These are phyloP conservation scores for Euphydryas editha DNA, from an alignment of 2,888 invertebrate species.

Conservation along the genomic window DNA sequence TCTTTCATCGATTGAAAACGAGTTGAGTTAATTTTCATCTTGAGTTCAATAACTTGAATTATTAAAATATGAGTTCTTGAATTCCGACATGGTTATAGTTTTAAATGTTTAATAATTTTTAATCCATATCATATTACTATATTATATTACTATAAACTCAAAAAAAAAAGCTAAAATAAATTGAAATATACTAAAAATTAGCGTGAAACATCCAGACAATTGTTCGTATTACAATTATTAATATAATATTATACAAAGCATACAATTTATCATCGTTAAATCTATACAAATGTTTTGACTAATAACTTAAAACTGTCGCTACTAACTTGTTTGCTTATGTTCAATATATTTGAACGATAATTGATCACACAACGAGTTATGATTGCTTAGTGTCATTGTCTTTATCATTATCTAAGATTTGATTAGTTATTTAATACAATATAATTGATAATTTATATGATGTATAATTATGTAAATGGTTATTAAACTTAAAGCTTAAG, in stretches of 20 bases:
- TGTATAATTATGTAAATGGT: too few species aligned
- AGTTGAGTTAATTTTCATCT: too few species aligned
- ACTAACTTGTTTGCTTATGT: constrained; percentile 27
- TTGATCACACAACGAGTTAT: neutral
- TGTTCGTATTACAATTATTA: neutral
- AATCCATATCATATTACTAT: too few species aligned
- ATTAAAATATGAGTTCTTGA: too few species aligned
- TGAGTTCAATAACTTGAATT: too few species aligned
- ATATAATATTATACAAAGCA: constrained; percentile 10
- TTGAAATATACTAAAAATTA: neutral
- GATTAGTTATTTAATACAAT: neutral
- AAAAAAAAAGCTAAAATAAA: neutral
- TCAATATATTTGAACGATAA: constrained; percentile 27
- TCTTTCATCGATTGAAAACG: too few species aligned
- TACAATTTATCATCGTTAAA: constrained; percentile 42
- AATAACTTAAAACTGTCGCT: constrained; percentile 33
- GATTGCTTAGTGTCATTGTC: constrained; percentile 3
- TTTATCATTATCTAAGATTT: neutral
- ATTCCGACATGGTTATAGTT: too few species aligned
- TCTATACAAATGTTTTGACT: constrained; percentile 43
- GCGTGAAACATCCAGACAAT: neutral
- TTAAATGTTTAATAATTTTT: too few species aligned
- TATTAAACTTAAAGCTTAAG: too few species aligned
- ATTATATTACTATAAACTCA: too few species aligned
- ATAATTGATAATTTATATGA: neutral